Evolutionary conservation across 2,888 invertebrate species (phyloP), one percentile per base, ranked within the genome.

Genomic region (Drosophila neoperkinsi): DNA sequence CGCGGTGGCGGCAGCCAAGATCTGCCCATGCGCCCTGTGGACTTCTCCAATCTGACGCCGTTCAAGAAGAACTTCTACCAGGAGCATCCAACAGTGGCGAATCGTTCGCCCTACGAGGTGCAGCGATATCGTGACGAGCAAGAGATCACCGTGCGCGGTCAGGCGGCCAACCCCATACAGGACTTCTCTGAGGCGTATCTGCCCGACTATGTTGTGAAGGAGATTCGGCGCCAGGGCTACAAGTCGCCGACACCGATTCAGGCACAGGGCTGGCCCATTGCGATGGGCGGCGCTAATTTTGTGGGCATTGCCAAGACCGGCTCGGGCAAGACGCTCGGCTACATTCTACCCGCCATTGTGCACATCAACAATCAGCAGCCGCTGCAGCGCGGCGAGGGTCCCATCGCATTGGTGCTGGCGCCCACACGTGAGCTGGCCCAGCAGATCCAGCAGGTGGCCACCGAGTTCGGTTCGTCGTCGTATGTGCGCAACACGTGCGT

Each of bases 281-380:
- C 97, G 7, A 95, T 97, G 94, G 96, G 96, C 85, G 97, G 97
- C 2, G 94, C 96, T 70, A 97, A 97, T 91, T 95, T 97, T 91
- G 97, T 97, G 71, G 97, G 97, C 30, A 97, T 97, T 90, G 97
- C 97, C 6, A 97, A 97, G 93, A 97, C 97, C 43, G 97, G 97
- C 10, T 96, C 96, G 18, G 97, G 97, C 71, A 97, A 97, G 90
- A 97, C 97, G 9, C 94, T 97, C 52, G 96, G 96, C 85, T 97
- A 96, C 92, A 96, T 96, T 68, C 92, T 97, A 60, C 98, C 98
- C 77, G 97, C 97, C 9, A 96, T 98, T 92, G 96, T 98, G 38
- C 98, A 98, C 92, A 97, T 98, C 59, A 96, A 96, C 88, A 96
- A 97, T 89, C 97, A 97, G 91, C 96, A 95, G 67, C 95, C 96